Base-by-base conservation (phyloP, 2,888 invertebrate genomes). In the Epistrophe eligans region DNA sequence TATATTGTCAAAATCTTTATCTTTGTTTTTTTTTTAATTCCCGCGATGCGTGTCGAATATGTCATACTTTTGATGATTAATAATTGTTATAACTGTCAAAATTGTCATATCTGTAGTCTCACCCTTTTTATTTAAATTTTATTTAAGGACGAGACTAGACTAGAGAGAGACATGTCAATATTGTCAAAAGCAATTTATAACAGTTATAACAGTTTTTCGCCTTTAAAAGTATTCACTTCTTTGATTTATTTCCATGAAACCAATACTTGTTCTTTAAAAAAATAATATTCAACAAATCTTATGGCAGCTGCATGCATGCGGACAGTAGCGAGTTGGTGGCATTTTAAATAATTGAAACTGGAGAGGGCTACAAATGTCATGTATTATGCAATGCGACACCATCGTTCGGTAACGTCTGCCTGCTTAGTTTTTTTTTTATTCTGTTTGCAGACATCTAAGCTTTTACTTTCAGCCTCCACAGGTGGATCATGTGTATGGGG, bases 381-480 rank as follows among this genome's bases (percentile, higher is more conserved):
- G 64, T 43, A 64, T 82, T 85, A 85, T 85, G 85, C 85, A 85
- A 85, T 50, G n/a, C 43, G 62, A 74, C 60, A 77, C 77, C 67
- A 52, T 32, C 17, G 15, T 15, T 55, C 24, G 70, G 67, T 77
- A 40, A 55, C 45, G 43, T 62, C 48, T 70, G 60, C 40, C 35
- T 58, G 35, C 2, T 8, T 57, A 13, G 32, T 48, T 24, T 50
- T 15, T 38, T 40, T 15, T 15, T 19, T 32, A 24, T 40, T 32
- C 43, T 55, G 17, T 40, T 3, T 50, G 9, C 17, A 43, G 48
- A 48, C 28, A 38, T 70, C 35, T 40, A 70, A 64, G 77, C 74
- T 82, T 79, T 85, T 82, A 82, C 82, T 82, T 85, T 79, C 74
- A 85, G 43, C 82, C 85, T 85, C 82, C 64, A 74, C 85, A 79